Evolutionary conservation across 2,113 vertebrate genomes (phyloP), one percentile per base, ranked within the genome.

Genomic region (Excalfactoria chinensis): DNA sequence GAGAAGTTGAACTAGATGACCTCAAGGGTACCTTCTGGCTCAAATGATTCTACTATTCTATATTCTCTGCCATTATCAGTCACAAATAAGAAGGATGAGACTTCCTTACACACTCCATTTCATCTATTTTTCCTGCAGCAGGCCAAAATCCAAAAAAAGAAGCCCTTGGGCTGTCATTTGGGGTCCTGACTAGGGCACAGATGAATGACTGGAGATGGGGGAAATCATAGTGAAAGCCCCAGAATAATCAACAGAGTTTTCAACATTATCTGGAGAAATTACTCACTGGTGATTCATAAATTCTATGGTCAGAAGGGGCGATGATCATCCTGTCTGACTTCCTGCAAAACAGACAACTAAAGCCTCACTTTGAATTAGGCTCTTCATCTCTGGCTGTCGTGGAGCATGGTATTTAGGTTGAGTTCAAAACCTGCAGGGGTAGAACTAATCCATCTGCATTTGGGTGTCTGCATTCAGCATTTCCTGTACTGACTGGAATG

Each of bases 211-310:
- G 53, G 64, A n/a, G 63, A 84, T 91, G 41, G n/a, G 35, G 74
- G 37, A 87, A 91, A 93, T 92, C 81, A 89, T 79, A 92, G 20
- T 71, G 89, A 96, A 96, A 96, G 64, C 46, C 74, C 84, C 81
- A 92, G 63, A 92, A 90, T n/a, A 3, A 83, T 86, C 87, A 87
- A 41, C 71, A 89, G 41, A 84, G 20, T 85, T 90, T 92, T 93
- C 51, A 96, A 30, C 26, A 90, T 84, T 30, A 91, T 56, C 21
- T 89, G 82, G 56, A 93, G 91, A 89, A 88, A 96, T 95, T 94
- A 95, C 84, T 96, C 91, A 96, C 51, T 80, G 75, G 91, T 92
- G 84, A 95, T 89, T 93, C 87, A 96, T 43, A 83, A 30, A 87
- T 85, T 95, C 91, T 94, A 12, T 13, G 43, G 56, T 79, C 84